phyloP scores from a whole-genome alignment of 2,113 vertebrate species.

The Chinchilla lanigera region DNA sequence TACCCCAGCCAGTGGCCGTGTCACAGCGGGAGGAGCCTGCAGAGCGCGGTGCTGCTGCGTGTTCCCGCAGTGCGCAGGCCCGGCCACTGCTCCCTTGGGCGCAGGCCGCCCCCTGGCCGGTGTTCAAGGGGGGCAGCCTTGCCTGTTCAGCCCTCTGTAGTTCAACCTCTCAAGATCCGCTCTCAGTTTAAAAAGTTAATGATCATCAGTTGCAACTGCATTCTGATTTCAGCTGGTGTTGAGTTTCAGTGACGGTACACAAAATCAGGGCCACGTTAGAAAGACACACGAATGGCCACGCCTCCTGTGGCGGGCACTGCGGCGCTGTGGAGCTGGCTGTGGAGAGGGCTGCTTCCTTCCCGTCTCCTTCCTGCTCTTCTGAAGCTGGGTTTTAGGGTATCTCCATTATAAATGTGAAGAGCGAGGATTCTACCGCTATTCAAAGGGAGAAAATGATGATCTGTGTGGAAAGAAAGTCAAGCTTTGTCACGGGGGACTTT shows the following conservation, averaged over 20 bases:
- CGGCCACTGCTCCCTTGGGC: not conserved
- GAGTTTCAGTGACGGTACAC: not conserved
- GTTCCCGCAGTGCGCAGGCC: not conserved
- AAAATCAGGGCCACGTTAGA: not conserved
- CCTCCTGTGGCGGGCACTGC: not conserved
- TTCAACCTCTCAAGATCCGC: not conserved
- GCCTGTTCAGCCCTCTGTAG: not conserved
- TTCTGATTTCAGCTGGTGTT: not conserved
- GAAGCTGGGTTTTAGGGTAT: not conserved
- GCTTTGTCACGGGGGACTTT: not conserved
- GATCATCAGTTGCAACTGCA: not conserved
- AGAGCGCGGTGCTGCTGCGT: not conserved
- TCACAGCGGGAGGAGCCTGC: not conserved
- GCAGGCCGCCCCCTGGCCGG: no score
- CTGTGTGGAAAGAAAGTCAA: not conserved
- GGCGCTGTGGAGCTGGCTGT: not conserved
- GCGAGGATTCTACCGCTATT: not conserved
- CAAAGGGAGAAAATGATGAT: not conserved
- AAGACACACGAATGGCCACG: not conserved
- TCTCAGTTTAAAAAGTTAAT: not conserved
- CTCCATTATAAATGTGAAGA: not conserved
- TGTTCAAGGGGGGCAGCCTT: not conserved
- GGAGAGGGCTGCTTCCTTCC: not conserved
- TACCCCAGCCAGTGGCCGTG: not conserved
- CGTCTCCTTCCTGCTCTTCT: not conserved